Percentiles rank a stretch among this genome's conserved stretches.
phyloP scores from a whole-genome alignment of 2,113 vertebrate genomes.

The Hippocampus mohnikei region DNA sequence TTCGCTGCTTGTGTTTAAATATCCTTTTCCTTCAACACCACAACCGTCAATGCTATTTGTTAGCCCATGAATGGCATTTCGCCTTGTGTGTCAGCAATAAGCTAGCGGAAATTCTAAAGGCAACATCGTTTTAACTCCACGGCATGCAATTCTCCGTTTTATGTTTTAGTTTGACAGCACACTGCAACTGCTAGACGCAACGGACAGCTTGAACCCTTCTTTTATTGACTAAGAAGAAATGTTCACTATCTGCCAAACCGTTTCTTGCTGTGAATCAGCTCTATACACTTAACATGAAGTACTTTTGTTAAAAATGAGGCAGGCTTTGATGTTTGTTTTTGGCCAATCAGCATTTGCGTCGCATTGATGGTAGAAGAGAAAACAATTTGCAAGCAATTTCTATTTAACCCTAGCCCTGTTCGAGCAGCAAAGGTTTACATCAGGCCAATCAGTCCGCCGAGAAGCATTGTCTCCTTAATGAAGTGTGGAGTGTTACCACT shows the following conservation, averaged over 20 bases:
- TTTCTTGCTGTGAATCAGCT: too few species aligned
- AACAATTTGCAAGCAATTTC: conserved; percentile 36
- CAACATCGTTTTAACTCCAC: too few species aligned
- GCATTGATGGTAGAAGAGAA: conserved; percentile 16
- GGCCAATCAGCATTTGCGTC: conserved; percentile 12
- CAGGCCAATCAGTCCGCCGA: conserved; percentile 46
- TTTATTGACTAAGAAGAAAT: too few species aligned
- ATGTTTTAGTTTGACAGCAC: too few species aligned
- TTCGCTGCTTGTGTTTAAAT: too few species aligned
- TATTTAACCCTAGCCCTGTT: neutral
- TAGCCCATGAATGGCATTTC: too few species aligned
- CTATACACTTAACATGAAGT: neutral
- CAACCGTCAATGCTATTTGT: neutral
- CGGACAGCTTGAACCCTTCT: too few species aligned
- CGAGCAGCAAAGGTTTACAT: conserved; percentile 20
- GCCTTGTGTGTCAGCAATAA: too few species aligned
- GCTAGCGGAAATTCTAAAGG: too few species aligned
- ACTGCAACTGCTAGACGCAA: too few species aligned
- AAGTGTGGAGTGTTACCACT: conserved; percentile 55
- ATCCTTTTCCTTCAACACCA: neutral
- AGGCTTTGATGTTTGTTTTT: neutral
- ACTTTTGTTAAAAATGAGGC: neutral
- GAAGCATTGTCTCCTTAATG: conserved; percentile 62
- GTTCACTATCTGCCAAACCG: too few species aligned
- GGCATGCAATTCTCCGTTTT: too few species aligned